A percentile compares a stretch with the other conserved stretches of the same genome.
These are phyloP conservation scores for Phainopepla nitens DNA, from an alignment of 2,113 vertebrate species.

Conservation along the genomic window DNA sequence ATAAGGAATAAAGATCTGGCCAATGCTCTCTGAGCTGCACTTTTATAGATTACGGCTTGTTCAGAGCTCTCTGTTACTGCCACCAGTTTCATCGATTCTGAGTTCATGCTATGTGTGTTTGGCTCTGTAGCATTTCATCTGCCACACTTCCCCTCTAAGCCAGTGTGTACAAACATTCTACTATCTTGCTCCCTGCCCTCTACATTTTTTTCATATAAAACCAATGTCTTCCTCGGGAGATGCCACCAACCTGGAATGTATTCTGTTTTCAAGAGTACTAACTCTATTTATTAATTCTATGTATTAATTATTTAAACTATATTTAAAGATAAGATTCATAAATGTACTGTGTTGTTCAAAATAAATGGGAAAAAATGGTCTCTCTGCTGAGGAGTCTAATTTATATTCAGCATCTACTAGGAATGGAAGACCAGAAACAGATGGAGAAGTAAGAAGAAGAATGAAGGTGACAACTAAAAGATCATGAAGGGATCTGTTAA, in stretches of 20 bases:
- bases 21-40: not conserved
- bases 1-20: not conserved
- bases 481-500: conserved; percentile 13
- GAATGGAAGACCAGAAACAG: conserved; percentile 21
- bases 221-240: not conserved
- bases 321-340: not conserved
- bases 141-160: not conserved
- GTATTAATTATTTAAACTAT: not conserved
- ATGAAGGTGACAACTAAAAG: conserved; percentile 2
- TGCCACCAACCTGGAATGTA: not conserved
- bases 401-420: conserved; percentile 17
- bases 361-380: not conserved
- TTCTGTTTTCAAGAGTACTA: not conserved
- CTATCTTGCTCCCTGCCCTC: not conserved
- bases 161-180: not conserved
- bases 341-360: not conserved
- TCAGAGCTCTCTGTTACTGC: not conserved
- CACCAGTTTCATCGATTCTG: not conserved
- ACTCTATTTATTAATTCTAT: not conserved
- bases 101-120: not conserved
- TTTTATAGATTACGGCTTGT: not conserved
- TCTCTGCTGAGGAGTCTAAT: not conserved
- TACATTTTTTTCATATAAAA: not conserved
- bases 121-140: not conserved
- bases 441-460: conserved; percentile 26